Conservation (phyloP, 2,888 invertebrate genomes). For the Aporophyla lueneburgensis region DNA sequence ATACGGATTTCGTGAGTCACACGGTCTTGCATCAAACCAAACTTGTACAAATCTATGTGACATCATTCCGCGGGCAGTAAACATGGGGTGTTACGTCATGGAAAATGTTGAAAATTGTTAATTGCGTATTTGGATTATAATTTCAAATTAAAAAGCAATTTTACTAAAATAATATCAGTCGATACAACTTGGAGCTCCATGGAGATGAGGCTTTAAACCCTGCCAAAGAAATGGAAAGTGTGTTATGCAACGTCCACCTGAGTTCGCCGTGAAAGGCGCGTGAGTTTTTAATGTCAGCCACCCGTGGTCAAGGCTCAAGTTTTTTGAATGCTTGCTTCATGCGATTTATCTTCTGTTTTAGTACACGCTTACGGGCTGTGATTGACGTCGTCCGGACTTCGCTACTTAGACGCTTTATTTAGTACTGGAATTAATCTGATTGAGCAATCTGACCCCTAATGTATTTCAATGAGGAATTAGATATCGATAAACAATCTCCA, state of each 20-base stretch:
- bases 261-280: slow-evolving; percentile 88
- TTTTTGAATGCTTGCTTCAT: slow-evolving; percentile 84
- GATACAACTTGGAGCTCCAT: slow-evolving; percentile 51
- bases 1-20: slow-evolving; percentile 40
- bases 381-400: slow-evolving; percentile 67
- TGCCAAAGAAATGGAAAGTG: slow-evolving; percentile 88
- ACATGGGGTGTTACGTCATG: slow-evolving; percentile 53
- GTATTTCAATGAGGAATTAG: slow-evolving; percentile 33
- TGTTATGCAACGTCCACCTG: slow-evolving; percentile 89
- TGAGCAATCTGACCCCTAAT: slow-evolving; percentile 45
- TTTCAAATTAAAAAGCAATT: slow-evolving; percentile 44
- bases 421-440: slow-evolving; percentile 27
- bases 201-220: slow-evolving; percentile 69
- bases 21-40: slow-evolving; percentile 45
- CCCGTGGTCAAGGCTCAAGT: slow-evolving; percentile 89
- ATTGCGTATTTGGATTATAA: slow-evolving; percentile 36
- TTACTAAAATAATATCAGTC: slow-evolving; percentile 28
- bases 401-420: slow-evolving; percentile 46
- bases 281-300: slow-evolving; percentile 86
- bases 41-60: slow-evolving; percentile 37
- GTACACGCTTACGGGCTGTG: slow-evolving; percentile 68
- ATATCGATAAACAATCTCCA: slow-evolving; percentile 28
- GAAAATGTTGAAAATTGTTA: slow-evolving; percentile 37
- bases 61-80: slow-evolving; percentile 31
- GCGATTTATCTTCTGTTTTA: slow-evolving; percentile 78